phyloP scores from a whole-genome alignment of 35 echinoderm and acorn worm genomes.

The Diadema setosum region DNA sequence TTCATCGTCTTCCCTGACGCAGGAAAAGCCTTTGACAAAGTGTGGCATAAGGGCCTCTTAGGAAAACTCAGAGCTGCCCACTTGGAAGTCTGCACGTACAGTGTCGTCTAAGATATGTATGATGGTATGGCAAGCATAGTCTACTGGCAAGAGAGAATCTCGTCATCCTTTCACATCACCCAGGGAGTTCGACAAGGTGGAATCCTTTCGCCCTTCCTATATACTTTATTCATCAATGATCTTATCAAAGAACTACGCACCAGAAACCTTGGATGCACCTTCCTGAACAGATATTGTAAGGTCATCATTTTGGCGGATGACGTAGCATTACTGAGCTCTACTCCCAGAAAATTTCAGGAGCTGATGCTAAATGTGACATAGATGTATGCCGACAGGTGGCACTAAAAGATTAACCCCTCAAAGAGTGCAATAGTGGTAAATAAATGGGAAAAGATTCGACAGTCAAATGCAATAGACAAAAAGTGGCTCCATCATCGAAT shows the following conservation, averaged over 20 bases:
- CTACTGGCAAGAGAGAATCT: neutral
- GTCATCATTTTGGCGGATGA: too few species aligned
- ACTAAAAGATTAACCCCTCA: neutral
- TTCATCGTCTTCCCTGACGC: neutral
- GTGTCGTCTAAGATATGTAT: neutral
- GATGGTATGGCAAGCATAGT: neutral
- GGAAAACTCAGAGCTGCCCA: neutral
- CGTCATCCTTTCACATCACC: neutral
- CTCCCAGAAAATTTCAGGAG: too few species aligned
- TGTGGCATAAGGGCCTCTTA: neutral
- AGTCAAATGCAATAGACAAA: neutral
- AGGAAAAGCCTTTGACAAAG: too few species aligned
- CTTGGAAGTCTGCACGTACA: neutral
- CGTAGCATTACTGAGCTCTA: too few species aligned
- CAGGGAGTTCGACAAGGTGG: neutral
- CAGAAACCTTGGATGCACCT: too few species aligned
- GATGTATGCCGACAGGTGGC: neutral
- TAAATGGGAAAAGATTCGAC: neutral
- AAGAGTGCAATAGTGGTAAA: neutral
- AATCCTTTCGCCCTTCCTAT: neutral
- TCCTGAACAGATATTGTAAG: too few species aligned
- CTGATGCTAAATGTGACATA: too few species aligned
- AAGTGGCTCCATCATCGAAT: neutral
- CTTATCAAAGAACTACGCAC: too few species aligned
- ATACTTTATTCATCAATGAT: neutral